Percentiles rank a stretch among this genome's conserved stretches.
Conservation (phyloP, 2,888 invertebrate species). For the Rhagonycha lutea region DNA sequence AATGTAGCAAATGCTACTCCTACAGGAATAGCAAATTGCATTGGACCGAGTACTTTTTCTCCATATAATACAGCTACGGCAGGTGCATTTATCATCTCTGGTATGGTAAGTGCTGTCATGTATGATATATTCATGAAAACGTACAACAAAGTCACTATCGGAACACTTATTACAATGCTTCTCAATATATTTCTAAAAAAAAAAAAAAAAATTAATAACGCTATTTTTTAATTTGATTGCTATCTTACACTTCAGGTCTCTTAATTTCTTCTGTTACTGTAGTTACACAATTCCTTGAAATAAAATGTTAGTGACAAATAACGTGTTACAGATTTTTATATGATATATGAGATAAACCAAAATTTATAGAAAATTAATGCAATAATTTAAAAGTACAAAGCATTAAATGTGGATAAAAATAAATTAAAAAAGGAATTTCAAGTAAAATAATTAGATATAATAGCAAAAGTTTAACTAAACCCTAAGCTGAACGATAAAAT, state of each 20-base stretch:
- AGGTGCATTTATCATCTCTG: slow-evolving; percentile 72
- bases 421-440: too few species aligned
- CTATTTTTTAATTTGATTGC: not conserved
- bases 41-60: slow-evolving; percentile 65
- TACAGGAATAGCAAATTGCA: slow-evolving; percentile 71
- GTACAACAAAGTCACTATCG: slow-evolving; percentile 78
- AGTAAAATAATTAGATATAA: too few species aligned
- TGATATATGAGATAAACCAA: too few species aligned
- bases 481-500: too few species aligned
- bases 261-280: slow-evolving; percentile 78
- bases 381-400: too few species aligned
- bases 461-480: too few species aligned
- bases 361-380: too few species aligned
- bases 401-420: too few species aligned
- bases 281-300: slow-evolving; percentile 68
- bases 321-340: too few species aligned
- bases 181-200: slow-evolving; percentile 73
- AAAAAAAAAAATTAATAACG: slow-evolving; percentile 44
- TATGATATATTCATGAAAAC: slow-evolving; percentile 87
- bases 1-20: slow-evolving; percentile 80
- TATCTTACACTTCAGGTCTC: slow-evolving; percentile 65
- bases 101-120: slow-evolving; percentile 75
- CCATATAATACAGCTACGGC: slow-evolving; percentile 84
- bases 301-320: slow-evolving; percentile 4
- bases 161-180: slow-evolving; percentile 81